Evolutionary conservation across 2,797 vertebrate species (phyloP), one percentile per base, ranked within the genome.

Genomic region (Rallus crepitans): DNA sequence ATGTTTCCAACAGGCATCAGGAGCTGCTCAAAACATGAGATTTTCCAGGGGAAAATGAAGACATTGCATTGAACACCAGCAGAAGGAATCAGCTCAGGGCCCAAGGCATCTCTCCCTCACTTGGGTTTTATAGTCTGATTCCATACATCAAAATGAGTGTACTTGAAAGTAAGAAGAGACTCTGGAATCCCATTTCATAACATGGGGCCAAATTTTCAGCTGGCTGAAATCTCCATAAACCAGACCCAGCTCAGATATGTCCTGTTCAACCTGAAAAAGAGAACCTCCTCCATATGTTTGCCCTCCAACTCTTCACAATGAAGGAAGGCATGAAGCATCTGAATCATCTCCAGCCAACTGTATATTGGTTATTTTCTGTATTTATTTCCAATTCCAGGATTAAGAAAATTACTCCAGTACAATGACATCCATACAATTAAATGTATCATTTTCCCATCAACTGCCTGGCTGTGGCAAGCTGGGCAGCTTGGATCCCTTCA

Each of bases 331-430:
- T 53, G 53, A 92, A 79, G 48, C 61, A 35, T 89, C 69, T 59
- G 90, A 93, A 78, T 89, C 87, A 90, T 45, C 76, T 37, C n/a
- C 66, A 86, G n/a, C 65, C 94, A 87, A 91, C 73, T 92, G 87
- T 30, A 64, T 89, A 53, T 89, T 66, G 17, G 1, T 81, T 93
- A 69, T 89, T 80, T 88, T 89, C 93, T 88, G 53, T 69, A 90
- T 78, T 84, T 91, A 89, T 97, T 96, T 92, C 90, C 83, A 94
- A 2, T 39, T 45, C 66, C 56, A 82, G 82, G 66, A 87, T 78
- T 63, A 91, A 92, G 73, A 87, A 87, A 95, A 92, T 80, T 18
- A 55, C 90, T 93, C 90, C 79, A 93, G 27, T 24, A 31, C 84
- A 93, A 47, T 70, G 86, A 78, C 33, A 42, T 82, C 50, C 63